These are phyloP conservation scores for Aurelia coerulea DNA, from an alignment of 30 jellyfish, hydroid and myxozoan genomes.

Conservation along the genomic window DNA sequence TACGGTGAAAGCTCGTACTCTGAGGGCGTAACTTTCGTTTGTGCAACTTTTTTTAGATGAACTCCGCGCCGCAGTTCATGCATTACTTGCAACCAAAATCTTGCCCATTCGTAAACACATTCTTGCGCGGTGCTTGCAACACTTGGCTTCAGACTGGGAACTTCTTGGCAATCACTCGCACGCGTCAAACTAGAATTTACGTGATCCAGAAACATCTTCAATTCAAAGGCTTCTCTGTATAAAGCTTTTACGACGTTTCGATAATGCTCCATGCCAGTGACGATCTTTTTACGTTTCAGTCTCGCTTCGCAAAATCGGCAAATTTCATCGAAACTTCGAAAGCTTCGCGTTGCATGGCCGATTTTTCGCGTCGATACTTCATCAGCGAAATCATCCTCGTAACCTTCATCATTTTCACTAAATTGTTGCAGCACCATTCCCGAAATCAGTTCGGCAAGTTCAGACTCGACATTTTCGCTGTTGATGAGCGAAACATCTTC, in stretches of 20 bases:
- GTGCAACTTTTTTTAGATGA: constrained; percentile 56
- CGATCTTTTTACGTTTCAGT: constrained; percentile 43
- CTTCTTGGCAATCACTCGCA: constrained; percentile 44
- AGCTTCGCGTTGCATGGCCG: constrained; percentile 39
- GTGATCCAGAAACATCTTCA: constrained; percentile 80
- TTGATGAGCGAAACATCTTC: constrained; percentile 33
- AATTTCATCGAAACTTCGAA: constrained; percentile 76
- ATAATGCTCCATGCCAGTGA: constrained; percentile 67
- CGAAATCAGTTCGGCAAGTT: constrained; percentile 80
- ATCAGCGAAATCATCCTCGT: constrained; percentile 67
- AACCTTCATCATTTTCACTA: constrained; percentile 88
- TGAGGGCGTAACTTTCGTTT: constrained; percentile 27
- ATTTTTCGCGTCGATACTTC: constrained; percentile 60
- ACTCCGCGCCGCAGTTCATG: constrained; percentile 85
- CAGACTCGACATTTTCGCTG: constrained; percentile 52
- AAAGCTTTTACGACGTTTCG: constrained; percentile 76
- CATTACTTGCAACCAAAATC: constrained; percentile 91
- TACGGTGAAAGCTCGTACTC: constrained; percentile 64
- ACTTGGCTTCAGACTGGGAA: constrained; percentile 40
- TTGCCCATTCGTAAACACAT: constrained; percentile 92
- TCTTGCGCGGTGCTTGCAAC: constrained; percentile 72
- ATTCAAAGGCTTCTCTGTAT: constrained; percentile 89
- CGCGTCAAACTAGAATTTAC: constrained; percentile 57
- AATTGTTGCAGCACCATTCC: constrained; percentile 79
- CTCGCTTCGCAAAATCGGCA: constrained; percentile 86